phyloP scores from a whole-genome alignment of 2,888 invertebrate species.

The Hetaerina titia region DNA sequence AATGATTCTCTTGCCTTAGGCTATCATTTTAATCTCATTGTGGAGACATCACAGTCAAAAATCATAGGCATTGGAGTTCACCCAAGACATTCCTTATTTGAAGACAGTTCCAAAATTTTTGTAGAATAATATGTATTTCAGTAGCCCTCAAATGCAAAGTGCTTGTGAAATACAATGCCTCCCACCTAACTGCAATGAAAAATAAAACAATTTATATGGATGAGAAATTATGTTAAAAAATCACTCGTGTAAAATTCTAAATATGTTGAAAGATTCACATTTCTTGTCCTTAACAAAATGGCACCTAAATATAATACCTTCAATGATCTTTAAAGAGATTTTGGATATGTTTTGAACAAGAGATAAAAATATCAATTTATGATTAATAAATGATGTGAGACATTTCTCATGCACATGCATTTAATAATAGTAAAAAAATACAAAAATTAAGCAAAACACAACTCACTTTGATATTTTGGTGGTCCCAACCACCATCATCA shows the following conservation, averaged over 20 bases:
- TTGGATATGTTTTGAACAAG: not conserved
- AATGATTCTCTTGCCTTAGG: not conserved
- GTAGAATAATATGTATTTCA: too few relatives aligned
- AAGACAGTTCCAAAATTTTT: too few relatives aligned
- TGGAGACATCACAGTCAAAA: not conserved
- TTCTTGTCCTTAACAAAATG: not conserved
- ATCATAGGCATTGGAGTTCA: not conserved
- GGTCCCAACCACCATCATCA: too few relatives aligned
- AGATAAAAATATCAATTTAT: too few relatives aligned
- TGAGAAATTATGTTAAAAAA: constrained; percentile 14
- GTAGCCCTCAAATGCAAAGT: too few relatives aligned
- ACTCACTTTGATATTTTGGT: too few relatives aligned
- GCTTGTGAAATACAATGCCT: too few relatives aligned
- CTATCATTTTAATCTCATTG: not conserved
- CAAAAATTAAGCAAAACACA: too few relatives aligned
- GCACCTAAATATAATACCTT: not conserved
- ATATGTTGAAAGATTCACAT: not conserved
- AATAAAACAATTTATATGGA: not conserved
- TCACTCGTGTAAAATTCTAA: not conserved
- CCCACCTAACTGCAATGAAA: constrained; percentile 15
- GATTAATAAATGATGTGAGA: too few relatives aligned
- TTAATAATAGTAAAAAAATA: too few relatives aligned
- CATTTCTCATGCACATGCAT: too few relatives aligned
- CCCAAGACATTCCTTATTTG: too few relatives aligned
- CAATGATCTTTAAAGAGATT: not conserved